A percentile compares a stretch with the other conserved stretches of the same genome.
Conservation (phyloP, 2,113 vertebrate genomes). For the Pungitius pungitius region DNA sequence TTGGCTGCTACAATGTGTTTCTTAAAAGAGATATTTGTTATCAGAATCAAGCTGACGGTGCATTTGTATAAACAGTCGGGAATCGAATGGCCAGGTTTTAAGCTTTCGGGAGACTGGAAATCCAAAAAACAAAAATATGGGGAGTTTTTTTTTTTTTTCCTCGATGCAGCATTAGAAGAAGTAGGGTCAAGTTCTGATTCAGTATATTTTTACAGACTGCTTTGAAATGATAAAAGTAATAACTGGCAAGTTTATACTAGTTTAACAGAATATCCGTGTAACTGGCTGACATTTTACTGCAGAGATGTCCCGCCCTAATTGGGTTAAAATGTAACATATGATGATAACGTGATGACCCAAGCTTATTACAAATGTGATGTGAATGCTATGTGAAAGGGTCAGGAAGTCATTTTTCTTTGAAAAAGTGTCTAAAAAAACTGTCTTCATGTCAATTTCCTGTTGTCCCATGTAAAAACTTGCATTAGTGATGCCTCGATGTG, state of each 20-base stretch:
- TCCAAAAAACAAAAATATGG: background rate
- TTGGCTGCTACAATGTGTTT: slow-evolving; percentile 85
- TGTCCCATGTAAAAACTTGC: slow-evolving; percentile 16
- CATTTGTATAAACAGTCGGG: slow-evolving; percentile 56
- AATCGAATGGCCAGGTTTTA: slow-evolving; percentile 31
- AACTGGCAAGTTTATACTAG: slow-evolving; percentile 18
- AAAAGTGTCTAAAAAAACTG: slow-evolving; percentile 12
- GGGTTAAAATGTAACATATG: slow-evolving; percentile 22
- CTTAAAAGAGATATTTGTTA: slow-evolving; percentile 84
- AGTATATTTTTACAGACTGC: slow-evolving; percentile 12
- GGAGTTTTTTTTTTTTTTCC: background rate
- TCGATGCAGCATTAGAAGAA: background rate
- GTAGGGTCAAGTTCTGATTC: slow-evolving; percentile 37
- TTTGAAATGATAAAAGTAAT: slow-evolving; percentile 26
- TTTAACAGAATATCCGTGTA: slow-evolving; percentile 27
- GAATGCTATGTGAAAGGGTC: background rate
- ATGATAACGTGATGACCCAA: background rate
- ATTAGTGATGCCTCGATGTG: slow-evolving; percentile 46
- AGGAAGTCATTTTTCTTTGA: background rate
- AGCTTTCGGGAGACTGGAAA: slow-evolving; percentile 6
- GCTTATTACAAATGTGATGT: background rate
- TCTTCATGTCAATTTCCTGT: slow-evolving; percentile 14
- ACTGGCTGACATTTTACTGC: slow-evolving; percentile 40
- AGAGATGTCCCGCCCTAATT: slow-evolving; percentile 24
- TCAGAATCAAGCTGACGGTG: slow-evolving; percentile 75